These are phyloP conservation scores for Lynx canadensis DNA, from an alignment of 2,113 vertebrate genomes.

Conservation along the genomic window DNA sequence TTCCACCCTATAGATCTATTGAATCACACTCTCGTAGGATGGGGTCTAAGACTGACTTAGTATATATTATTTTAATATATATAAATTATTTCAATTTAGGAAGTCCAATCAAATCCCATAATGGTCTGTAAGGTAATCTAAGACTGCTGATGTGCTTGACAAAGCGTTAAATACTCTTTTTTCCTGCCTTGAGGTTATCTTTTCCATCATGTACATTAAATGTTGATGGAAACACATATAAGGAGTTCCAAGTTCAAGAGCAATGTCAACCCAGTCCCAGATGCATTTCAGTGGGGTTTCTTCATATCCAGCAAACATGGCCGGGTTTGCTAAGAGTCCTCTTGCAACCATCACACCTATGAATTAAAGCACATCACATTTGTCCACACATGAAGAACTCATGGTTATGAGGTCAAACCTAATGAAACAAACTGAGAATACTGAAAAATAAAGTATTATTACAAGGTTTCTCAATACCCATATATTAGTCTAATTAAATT, in stretches of 20 bases:
- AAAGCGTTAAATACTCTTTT: constrained; percentile 95
- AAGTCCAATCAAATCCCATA: constrained; percentile 85
- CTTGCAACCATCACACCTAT: constrained; percentile 95
- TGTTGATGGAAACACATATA: constrained; percentile 98
- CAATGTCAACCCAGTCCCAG: constrained; percentile 96
- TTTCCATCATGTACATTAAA: constrained; percentile 98
- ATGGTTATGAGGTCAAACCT: constrained; percentile 36
- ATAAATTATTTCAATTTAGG: background rate
- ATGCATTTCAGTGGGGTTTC: constrained; percentile 95
- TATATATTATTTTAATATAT: too few relatives aligned
- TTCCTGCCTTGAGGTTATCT: constrained; percentile 95
- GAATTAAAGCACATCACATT: constrained; percentile 67
- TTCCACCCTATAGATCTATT: background rate
- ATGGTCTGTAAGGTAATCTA: constrained; percentile 93
- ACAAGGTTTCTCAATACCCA: constrained; percentile 50
- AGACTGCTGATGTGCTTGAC: constrained; percentile 95
- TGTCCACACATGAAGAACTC: background rate
- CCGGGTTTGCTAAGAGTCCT: constrained; percentile 95
- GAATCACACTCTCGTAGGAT: background rate
- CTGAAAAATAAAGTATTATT: constrained; percentile 20
- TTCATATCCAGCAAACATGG: constrained; percentile 96
- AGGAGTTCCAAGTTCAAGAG: constrained; percentile 94
- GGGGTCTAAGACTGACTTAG: background rate
- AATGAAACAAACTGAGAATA: constrained; percentile 29
- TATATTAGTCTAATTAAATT: constrained; percentile 35